Conservation (phyloP, 2,888 invertebrate genomes). For the Yponomeuta malinellus region DNA sequence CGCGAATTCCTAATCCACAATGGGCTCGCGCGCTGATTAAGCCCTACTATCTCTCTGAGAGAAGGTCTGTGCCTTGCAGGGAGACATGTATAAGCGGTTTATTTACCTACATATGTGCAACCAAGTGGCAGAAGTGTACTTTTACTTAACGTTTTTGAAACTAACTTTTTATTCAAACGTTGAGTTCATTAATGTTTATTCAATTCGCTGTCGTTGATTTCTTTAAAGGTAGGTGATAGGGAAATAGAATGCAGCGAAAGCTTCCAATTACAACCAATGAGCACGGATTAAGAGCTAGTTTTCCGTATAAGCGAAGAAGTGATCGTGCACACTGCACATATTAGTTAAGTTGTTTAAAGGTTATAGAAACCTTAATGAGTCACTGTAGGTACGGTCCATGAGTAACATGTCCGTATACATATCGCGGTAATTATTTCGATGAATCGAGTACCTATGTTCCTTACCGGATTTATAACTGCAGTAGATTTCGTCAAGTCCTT, state of each 20-base stretch:
- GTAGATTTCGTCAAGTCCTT: neutral
- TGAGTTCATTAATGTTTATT: constrained; percentile 8
- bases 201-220: constrained; percentile 2
- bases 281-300: constrained; percentile 8
- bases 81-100: no score
- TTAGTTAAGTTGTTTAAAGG: neutral
- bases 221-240: constrained; percentile 8
- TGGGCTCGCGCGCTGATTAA: no score
- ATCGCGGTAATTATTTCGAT: neutral
- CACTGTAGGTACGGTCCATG: neutral
- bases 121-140: neutral
- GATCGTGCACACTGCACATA: neutral
- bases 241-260: constrained; percentile 12
- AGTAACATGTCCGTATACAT: neutral
- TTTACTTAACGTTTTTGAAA: neutral
- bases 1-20: no score
- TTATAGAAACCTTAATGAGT: constrained; percentile 1
- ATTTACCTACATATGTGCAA: no score
- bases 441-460: no score
- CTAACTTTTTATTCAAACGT: neutral
- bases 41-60: no score
- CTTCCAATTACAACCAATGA: constrained; percentile 1
- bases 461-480: neutral
- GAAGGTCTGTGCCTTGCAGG: no score
- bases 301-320: constrained; percentile 2